Percentiles rank a stretch among this genome's conserved stretches.
These are phyloP conservation scores for Drosophila equinoxialis DNA, from an alignment of 1,140 invertebrate genomes.

Conservation along the genomic window DNA sequence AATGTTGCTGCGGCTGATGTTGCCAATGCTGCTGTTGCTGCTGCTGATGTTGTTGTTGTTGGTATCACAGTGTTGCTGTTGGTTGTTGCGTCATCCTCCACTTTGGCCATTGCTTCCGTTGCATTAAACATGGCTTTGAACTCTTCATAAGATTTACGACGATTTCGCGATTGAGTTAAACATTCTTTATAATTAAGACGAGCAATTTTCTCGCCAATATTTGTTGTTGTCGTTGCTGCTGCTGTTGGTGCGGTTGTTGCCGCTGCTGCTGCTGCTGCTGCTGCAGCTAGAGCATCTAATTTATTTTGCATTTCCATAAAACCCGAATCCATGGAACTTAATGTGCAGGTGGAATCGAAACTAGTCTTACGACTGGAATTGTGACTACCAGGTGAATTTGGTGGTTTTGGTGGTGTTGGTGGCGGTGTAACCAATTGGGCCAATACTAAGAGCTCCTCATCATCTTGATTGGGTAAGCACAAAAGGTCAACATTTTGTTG, in stretches of 20 bases:
- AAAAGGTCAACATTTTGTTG: constrained; percentile 55
- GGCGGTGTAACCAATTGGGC: constrained; percentile 44
- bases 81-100: constrained; percentile 63
- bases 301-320: constrained; percentile 83
- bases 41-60: constrained; percentile 39
- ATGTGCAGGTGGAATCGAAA: constrained; percentile 82
- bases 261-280: constrained; percentile 29
- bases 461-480: constrained; percentile 64
- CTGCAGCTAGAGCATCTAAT: constrained; percentile 66
- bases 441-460: constrained; percentile 26
- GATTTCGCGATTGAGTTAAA: constrained; percentile 78
- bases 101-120: constrained; percentile 30
- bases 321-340: constrained; percentile 83
- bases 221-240: constrained; percentile 3
- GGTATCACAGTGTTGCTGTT: constrained; percentile 40
- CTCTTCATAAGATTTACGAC: constrained; percentile 82
- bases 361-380: constrained; percentile 81
- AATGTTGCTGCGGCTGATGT: constrained; percentile 35
- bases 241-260: background rate
- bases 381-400: constrained; percentile 58
- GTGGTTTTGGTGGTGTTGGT: constrained; percentile 61
- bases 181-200: constrained; percentile 78
- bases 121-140: constrained; percentile 81
- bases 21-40: constrained; percentile 35
- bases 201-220: constrained; percentile 66